Conservation (phyloP, 2,888 invertebrate genomes). For the Parapristionchus giblindavisi region DNA sequence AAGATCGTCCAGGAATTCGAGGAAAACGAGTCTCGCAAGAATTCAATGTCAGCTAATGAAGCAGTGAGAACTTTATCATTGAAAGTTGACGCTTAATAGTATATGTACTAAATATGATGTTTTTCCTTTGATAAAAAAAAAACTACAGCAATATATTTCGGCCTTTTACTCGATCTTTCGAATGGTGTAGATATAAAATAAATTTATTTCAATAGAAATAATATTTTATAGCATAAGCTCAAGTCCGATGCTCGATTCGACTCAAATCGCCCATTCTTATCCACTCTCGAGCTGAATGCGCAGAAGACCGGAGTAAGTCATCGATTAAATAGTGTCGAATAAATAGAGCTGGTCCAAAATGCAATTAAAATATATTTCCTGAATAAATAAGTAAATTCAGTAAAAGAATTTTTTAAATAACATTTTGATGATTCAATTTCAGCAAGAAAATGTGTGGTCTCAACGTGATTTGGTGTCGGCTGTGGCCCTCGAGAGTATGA, state of each 20-base stretch:
- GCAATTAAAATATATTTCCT: neutral
- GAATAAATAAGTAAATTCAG: neutral
- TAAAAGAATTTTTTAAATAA: too few species aligned
- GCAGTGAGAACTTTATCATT: too few species aligned
- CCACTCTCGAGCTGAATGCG: constrained; percentile 62
- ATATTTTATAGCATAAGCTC: too few species aligned
- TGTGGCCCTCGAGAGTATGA: constrained; percentile 60
- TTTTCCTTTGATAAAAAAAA: too few species aligned
- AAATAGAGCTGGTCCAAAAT: too few species aligned
- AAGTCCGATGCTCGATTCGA: constrained; percentile 1
- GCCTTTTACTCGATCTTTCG: too few species aligned
- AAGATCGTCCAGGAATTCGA: constrained; percentile 59
- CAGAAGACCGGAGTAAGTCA: constrained; percentile 32
- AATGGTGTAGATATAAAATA: too few species aligned
- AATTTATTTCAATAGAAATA: too few species aligned
- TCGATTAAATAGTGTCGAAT: too few species aligned
- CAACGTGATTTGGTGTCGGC: constrained; percentile 57
- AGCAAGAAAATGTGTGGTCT: constrained; percentile 43
- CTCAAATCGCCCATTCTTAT: constrained; percentile 55
- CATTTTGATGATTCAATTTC: neutral
- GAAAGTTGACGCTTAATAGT: too few species aligned
- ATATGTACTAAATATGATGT: too few species aligned
- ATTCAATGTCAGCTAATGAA: neutral
- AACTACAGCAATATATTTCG: too few species aligned
- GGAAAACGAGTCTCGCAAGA: constrained; percentile 36